A percentile compares a stretch with the other conserved stretches of the same genome.
phyloP scores from a whole-genome alignment of 2,113 vertebrate genomes.

The Actenoides lindsayi region DNA sequence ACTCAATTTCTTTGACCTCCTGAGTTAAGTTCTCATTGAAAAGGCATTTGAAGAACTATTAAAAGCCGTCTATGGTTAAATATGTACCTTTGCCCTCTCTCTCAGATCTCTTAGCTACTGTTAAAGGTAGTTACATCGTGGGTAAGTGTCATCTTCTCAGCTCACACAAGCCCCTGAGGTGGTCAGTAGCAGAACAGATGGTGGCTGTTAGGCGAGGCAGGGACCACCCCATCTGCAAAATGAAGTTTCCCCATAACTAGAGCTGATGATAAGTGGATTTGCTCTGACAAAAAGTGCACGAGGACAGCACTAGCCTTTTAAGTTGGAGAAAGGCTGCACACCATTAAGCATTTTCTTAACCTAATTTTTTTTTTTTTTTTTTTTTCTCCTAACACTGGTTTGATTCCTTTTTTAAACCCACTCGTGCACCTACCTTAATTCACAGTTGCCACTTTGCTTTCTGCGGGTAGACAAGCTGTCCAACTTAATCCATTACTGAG shows the following conservation, averaged over 20 bases:
- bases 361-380: not conserved
- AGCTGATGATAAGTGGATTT: not conserved
- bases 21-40: not conserved
- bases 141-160: not conserved
- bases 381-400: not conserved
- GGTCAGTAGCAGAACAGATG: not conserved
- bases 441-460: not conserved
- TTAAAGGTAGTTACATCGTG: not conserved
- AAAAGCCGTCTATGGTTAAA: not conserved
- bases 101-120: not conserved
- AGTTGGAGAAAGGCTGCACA: not conserved
- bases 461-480: constrained; percentile 2
- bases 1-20: not conserved
- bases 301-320: not conserved
- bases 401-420: not conserved
- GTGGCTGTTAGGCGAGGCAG: not conserved
- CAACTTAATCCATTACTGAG: constrained; percentile 23
- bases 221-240: not conserved
- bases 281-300: not conserved
- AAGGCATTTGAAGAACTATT: not conserved
- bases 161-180: not conserved
- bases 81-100: not conserved
- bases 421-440: not conserved
- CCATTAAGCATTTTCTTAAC: not conserved
- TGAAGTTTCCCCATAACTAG: not conserved